A percentile compares a stretch with the other conserved stretches of the same genome.
Conservation (phyloP, 1,140 invertebrate genomes). For the Aphidius gifuensis region DNA sequence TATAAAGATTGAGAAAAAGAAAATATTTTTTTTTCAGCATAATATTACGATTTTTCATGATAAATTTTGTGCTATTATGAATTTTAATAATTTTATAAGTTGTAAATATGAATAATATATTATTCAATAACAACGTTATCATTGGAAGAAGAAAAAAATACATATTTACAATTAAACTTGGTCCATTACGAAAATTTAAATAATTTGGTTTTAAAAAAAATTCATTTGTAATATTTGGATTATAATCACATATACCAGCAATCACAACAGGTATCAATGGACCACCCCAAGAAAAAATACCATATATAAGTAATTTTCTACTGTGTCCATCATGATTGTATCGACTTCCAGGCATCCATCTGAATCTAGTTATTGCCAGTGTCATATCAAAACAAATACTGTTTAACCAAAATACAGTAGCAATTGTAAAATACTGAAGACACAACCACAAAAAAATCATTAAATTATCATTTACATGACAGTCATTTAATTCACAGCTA, state of each 20-base stretch:
- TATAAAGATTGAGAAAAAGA: constrained; percentile 39
- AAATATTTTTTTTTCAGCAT: constrained; percentile 36
- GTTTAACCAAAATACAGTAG: constrained; percentile 45
- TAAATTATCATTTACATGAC: constrained; percentile 25
- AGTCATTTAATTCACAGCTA: constrained; percentile 31
- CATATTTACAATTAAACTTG: constrained; percentile 33
- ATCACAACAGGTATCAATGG: constrained; percentile 32
- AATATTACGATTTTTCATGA: constrained; percentile 31
- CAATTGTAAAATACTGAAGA: constrained; percentile 41
- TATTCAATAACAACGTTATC: constrained; percentile 37
- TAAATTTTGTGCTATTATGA: constrained; percentile 36
- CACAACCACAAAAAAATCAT: constrained; percentile 35
- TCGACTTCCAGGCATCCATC: constrained; percentile 29
- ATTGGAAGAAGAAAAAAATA: constrained; percentile 40
- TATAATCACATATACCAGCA: constrained; percentile 36
- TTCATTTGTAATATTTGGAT: constrained; percentile 33
- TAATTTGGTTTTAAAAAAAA: constrained; percentile 37
- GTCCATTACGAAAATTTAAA: constrained; percentile 29
- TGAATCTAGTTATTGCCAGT: constrained; percentile 37
- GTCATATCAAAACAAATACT: constrained; percentile 46
- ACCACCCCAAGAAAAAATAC: constrained; percentile 31
- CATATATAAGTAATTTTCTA: constrained; percentile 32
- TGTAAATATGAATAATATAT: constrained; percentile 38
- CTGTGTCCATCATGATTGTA: constrained; percentile 28
- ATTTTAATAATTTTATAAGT: constrained; percentile 39